Base-by-base conservation (phyloP, 2,797 vertebrate genomes). In the Clangula hyemalis region DNA sequence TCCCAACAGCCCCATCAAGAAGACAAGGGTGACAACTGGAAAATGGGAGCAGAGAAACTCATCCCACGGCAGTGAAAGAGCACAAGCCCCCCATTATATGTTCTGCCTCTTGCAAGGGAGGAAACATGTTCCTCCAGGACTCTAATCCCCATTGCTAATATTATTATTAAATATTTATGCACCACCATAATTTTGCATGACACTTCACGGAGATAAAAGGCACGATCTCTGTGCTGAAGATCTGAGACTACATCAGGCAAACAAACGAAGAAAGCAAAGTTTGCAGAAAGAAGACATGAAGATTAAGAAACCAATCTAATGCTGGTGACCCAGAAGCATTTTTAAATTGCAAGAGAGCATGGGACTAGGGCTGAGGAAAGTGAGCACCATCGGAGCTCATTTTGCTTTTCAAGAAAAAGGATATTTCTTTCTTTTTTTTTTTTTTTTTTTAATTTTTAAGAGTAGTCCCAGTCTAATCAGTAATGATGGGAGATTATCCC, bases 81-180 rank as follows among this genome's bases (percentile, higher is more conserved):
- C 38, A 72, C 15, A 43, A 57, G 54, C 58, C 47, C 27, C 27
- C 38, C 24, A 10, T 20, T 8, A 3, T 13, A n/a, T 27, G 24
- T 68, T 90, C 88, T 47, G 8, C 25, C 17, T 64, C 45, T 94
- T 94, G 64, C 76, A 87, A 53, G 30, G 45, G 41, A 92, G 41
- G 32, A 91, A 56, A 36, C 38, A 9, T 0, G 0, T 56, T 91
- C 77, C 83, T 91, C 73, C 64, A 94, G 82, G 87, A 94, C 83
- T 85, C 58, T 56, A 38, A 87, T 57, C 83, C 81, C 79, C 77
- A 87, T 79, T 77, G n/a, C 54, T 93, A 92, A 84, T 94, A 94
- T 76, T 93, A 95, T 89, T 91, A 95, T 95, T 91, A 96, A 96
- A 95, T 95, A 94, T 96, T 97, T 85, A 96, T 28, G 0, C 61